Base-by-base conservation (phyloP, 2,113 vertebrate species). In the Crocuta crocuta region DNA sequence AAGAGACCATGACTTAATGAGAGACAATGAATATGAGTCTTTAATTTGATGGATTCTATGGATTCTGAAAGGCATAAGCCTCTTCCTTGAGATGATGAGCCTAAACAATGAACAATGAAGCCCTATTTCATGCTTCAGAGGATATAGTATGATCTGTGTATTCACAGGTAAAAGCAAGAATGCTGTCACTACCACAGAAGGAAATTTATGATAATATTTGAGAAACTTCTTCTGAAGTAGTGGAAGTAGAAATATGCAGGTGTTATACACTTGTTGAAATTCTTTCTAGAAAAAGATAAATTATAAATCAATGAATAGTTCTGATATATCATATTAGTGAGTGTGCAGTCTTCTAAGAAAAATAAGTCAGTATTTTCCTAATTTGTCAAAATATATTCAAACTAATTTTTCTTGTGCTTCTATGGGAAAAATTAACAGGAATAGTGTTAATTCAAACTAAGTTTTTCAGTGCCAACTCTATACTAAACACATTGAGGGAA, bases 271-370 rank as follows among this genome's bases (percentile, higher is more conserved):
- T 35, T 95, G 83, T 58, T 50, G 7, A 89, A 79, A 80, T 89
- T 92, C n/a, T 93, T 84, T 12, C 39, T 70, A 55, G 50, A 89
- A 74, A 12, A 95, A 83, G 58, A 81, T 74, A 79, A 55, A 76
- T 80, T 85, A 35, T 55, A 63, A 74, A n/a, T 94, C 48, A 97
- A 68, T 45, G 68, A 94, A 55, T 68, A 83, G 28, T 43, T 15
- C 73, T 65, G n/a, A 53, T 21, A 48, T 70, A 50, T 39, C 39
- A 81, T 84, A 63, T 43, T n/a, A 19, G 13, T 11, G 81, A 90
- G 10, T 73, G 1, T n/a, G 12, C 6, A 63, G 1, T 88, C 28
- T 93, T 74, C 12, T 71, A 94, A 65, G 33, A 80, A 92, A 15
- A 87, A 63, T 23, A 48, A 43, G n/a, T 90, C 53, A 73, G 17